Evolutionary conservation across 30 jellyfish, hydroid and myxozoan species (phyloP).

Genomic region (Pseudorhiza aurosa): DNA sequence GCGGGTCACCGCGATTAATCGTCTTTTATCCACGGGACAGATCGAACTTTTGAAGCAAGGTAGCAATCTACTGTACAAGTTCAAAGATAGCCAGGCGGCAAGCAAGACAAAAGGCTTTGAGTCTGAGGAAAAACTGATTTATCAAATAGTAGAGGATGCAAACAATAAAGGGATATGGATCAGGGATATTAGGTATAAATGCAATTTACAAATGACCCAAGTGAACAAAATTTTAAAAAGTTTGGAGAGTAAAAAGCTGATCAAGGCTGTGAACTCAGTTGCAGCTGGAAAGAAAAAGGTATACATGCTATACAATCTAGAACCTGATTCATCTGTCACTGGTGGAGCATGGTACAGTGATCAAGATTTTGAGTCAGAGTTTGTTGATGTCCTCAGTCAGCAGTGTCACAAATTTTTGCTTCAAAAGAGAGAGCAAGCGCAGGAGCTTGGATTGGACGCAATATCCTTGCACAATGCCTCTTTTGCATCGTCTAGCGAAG

Average conservation of each 20-base stretch:
- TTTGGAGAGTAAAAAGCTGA: conserved; percentile 91
- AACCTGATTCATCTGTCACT: conserved; percentile 94
- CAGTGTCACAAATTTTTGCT: conserved; percentile 86
- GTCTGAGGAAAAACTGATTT: conserved; percentile 89
- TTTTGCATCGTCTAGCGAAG: conserved; percentile 91
- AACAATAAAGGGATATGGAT: conserved; percentile 96
- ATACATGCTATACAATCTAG: conserved; percentile 88
- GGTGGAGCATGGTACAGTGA: conserved; percentile 99
- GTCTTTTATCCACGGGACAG: conserved; percentile 95
- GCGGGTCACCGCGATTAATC: conserved; percentile 87
- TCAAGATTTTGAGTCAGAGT: conserved; percentile 97
- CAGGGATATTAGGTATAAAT: conserved; percentile 87
- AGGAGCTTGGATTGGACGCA: conserved; percentile 80
- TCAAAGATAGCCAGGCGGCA: conserved; percentile 91
- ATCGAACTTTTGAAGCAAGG: conserved; percentile 92
- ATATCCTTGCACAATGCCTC: conserved; percentile 84
- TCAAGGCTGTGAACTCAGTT: conserved; percentile 93
- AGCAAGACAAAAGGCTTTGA: conserved; percentile 98
- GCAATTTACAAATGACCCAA: conserved; percentile 96
- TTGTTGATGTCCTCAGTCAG: conserved; percentile 96
- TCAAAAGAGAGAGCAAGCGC: conserved; percentile 82
- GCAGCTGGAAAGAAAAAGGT: conserved; percentile 97
- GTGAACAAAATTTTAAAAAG: conserved; percentile 90
- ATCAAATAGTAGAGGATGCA: conserved; percentile 90
- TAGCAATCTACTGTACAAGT: conserved; percentile 69